These are phyloP conservation scores for Sphaerophoria taeniata DNA, from an alignment of 2,888 invertebrate genomes.

Conservation along the genomic window DNA sequence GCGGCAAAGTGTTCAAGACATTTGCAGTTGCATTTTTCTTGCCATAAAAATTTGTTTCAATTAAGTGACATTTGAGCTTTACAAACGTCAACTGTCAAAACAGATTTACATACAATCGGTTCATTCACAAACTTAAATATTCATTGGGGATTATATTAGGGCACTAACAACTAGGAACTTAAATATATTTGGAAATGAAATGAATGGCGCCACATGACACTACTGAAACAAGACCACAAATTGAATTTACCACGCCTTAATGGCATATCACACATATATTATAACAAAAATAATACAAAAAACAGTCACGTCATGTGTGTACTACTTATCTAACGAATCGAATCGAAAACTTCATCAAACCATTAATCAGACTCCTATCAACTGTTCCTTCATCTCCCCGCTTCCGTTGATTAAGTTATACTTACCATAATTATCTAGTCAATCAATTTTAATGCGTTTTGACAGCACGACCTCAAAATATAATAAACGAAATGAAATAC, in stretches of 20 bases:
- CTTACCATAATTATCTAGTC: slow-evolving; percentile 62
- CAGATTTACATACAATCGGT: too few relatives aligned
- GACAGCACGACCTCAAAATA: slow-evolving; percentile 48
- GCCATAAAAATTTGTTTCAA: too few relatives aligned
- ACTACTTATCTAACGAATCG: slow-evolving; percentile 44
- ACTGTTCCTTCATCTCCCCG: neutral
- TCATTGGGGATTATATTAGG: too few relatives aligned
- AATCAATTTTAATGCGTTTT: slow-evolving; percentile 62
- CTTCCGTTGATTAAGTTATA: slow-evolving; percentile 44
- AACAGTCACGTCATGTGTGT: slow-evolving; percentile 4
- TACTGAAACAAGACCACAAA: slow-evolving; percentile 16
- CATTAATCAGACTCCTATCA: slow-evolving; percentile 49
- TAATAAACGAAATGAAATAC: slow-evolving; percentile 22
- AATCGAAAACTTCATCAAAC: slow-evolving; percentile 44
- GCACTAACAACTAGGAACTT: neutral
- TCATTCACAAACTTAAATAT: too few relatives aligned
- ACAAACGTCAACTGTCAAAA: too few relatives aligned
- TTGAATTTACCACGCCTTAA: slow-evolving; percentile 45
- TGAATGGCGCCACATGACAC: slow-evolving; percentile 27
- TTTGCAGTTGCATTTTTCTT: too few relatives aligned
- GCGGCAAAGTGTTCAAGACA: too few relatives aligned
- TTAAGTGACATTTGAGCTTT: too few relatives aligned
- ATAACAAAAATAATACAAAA: slow-evolving; percentile 14
- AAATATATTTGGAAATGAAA: neutral
- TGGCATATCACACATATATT: slow-evolving; percentile 2